Evolutionary conservation across 2,888 invertebrate species (phyloP).

Genomic region (Ophion slaviceki): DNA sequence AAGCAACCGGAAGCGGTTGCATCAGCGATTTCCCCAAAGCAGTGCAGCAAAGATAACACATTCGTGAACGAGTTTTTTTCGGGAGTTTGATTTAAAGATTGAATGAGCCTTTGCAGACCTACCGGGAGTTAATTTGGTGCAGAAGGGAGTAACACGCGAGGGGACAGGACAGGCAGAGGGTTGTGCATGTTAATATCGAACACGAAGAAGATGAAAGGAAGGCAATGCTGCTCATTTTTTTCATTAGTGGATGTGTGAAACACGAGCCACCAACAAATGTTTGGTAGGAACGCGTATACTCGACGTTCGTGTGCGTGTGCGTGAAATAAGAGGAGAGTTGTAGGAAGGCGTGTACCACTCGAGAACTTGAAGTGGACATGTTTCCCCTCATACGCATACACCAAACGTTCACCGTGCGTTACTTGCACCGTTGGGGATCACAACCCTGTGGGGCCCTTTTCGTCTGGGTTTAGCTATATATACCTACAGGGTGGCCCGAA

Average conservation of each 20-base stretch:
- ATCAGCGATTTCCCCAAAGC: no score
- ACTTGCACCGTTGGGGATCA: constrained; percentile 44
- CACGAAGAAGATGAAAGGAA: constrained; percentile 11
- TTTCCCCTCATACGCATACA: constrained; percentile 25
- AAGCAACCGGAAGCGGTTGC: no score
- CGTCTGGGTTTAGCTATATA: neutral
- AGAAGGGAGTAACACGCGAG: no score
- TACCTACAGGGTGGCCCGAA: neutral
- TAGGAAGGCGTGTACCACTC: constrained; percentile 56
- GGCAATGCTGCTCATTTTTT: neutral
- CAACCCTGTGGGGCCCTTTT: constrained; percentile 47
- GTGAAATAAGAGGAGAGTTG: constrained; percentile 33
- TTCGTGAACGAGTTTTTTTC: no score
- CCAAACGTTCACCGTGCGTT: constrained; percentile 34
- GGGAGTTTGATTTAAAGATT: neutral
- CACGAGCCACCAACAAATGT: no score
- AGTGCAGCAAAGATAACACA: no score
- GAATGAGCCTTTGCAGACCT: neutral
- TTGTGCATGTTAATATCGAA: no score
- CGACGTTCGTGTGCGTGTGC: neutral
- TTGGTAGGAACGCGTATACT: no score
- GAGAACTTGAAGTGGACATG: constrained; percentile 58
- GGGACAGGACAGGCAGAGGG: no score
- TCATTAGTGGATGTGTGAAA: constrained; percentile 2
- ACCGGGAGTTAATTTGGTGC: no score